Percentiles rank a stretch among this genome's conserved stretches.
These are phyloP conservation scores for Mugil cephalus DNA, from an alignment of 2,113 vertebrate species.

Conservation along the genomic window DNA sequence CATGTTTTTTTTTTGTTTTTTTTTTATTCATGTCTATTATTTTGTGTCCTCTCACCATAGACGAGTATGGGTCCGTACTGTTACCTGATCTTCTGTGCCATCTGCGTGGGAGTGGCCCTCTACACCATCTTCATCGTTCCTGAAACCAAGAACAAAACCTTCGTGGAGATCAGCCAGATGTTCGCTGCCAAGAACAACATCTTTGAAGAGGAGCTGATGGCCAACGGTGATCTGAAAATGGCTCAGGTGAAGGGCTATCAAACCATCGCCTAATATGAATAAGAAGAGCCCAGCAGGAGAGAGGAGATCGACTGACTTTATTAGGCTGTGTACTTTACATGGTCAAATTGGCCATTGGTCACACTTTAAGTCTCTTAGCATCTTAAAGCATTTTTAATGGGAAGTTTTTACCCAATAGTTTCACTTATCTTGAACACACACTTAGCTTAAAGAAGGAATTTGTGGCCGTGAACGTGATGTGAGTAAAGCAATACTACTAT, in stretches of 20 bases:
- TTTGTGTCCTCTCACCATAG: constrained; percentile 65
- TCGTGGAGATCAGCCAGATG: constrained; percentile 91
- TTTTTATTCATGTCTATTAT: too few species aligned
- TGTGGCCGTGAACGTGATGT: not conserved
- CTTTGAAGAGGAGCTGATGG: constrained; percentile 46
- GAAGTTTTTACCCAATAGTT: constrained; percentile 25
- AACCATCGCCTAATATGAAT: constrained; percentile 54
- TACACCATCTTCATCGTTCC: constrained; percentile 88
- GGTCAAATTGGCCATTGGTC: constrained; percentile 31
- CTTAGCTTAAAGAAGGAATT: not conserved
- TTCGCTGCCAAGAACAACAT: constrained; percentile 77
- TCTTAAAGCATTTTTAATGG: constrained; percentile 3
- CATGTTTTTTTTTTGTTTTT: too few species aligned
- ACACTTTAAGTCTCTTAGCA: constrained; percentile 45
- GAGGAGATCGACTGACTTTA: not conserved
- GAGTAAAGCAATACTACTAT: not conserved
- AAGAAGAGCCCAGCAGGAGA: constrained; percentile 2
- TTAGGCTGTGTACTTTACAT: constrained; percentile 3
- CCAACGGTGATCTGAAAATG: constrained; percentile 72
- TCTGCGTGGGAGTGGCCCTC: constrained; percentile 86
- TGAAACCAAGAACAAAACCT: constrained; percentile 93
- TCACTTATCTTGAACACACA: constrained; percentile 13
- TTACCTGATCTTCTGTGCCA: constrained; percentile 88
- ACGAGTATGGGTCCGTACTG: constrained; percentile 87
- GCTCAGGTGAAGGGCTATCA: constrained; percentile 84